These are phyloP conservation scores for Melipona bicolor DNA, from an alignment of 2,888 invertebrate genomes.

Conservation along the genomic window DNA sequence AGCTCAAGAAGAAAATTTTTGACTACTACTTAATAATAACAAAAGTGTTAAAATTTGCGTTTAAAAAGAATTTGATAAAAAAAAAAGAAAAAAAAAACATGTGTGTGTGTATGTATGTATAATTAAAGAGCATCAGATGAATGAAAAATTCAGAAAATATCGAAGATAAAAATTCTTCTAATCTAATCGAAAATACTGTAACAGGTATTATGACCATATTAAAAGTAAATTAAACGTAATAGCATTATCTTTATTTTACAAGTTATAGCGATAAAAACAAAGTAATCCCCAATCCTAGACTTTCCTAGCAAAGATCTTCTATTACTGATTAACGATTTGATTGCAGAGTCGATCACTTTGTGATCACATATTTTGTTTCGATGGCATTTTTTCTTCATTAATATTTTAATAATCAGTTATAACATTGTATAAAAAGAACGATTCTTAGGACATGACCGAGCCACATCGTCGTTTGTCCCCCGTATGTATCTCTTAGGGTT, in stretches of 20 bases:
- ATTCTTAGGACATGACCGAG: slow-evolving; percentile 52
- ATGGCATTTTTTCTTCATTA: slow-evolving; percentile 38
- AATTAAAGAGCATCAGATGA: not conserved
- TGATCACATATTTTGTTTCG: slow-evolving; percentile 37
- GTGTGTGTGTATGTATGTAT: not conserved
- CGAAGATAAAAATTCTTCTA: slow-evolving; percentile 74
- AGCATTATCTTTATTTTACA: slow-evolving; percentile 77
- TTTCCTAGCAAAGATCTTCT: slow-evolving; percentile 13
- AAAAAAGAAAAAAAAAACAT: not conserved
- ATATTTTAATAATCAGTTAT: slow-evolving; percentile 33
- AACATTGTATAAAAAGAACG: slow-evolving; percentile 56
- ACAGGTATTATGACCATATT: slow-evolving; percentile 83
- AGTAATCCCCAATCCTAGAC: slow-evolving; percentile 65
- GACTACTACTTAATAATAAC: slow-evolving; percentile 30
- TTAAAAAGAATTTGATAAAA: not conserved
- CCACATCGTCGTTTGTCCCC: slow-evolving; percentile 27
- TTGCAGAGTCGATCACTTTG: slow-evolving; percentile 45
- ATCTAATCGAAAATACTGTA: slow-evolving; percentile 83
- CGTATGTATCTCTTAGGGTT: slow-evolving; percentile 2
- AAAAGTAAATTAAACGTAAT: slow-evolving; percentile 77
- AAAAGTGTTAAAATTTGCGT: slow-evolving; percentile 5
- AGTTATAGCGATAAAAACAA: slow-evolving; percentile 71
- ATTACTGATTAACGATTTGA: slow-evolving; percentile 37
- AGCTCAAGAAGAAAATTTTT: slow-evolving; percentile 14
- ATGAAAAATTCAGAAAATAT: slow-evolving; percentile 57